Evolutionary conservation across 2,888 invertebrate species (phyloP), one percentile per base, ranked within the genome.

Genomic region (Tridacna crocea): DNA sequence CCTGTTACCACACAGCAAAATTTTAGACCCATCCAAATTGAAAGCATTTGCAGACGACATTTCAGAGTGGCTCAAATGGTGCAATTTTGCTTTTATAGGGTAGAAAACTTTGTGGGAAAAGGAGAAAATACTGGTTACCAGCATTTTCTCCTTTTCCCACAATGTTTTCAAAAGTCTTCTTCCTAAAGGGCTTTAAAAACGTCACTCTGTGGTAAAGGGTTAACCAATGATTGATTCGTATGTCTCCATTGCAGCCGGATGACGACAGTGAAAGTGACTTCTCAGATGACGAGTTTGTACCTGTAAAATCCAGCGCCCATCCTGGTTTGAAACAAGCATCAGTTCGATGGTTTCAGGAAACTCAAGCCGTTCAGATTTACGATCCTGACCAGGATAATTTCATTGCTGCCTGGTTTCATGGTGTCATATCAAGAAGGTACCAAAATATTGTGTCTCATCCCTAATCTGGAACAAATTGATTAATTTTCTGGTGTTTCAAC

Each of bases 351-450:
- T 94, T 94, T 88, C 90, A 90, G 79, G 90, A 91, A 70, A 93
- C 93, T 15, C 94, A 94, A 83, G 88, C 89, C 0, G 74, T 86
- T 17, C 90, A 91, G 75, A 88, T 92, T 10, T 85, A 88, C 55
- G 89, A 91, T 46, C 85, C 89, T 10, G 77, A 81, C 19, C 84
- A 84, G 10, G 87, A 89, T 24, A 88, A 87, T 72, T 93, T 91
- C 85, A 88, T 92, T 68, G 91, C 90, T 4, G 91, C 92, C 22
- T 94, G 94, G 94, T 94, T 94, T 77, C 94, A 94, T 88, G 94
- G 94, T 8, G 93, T 94, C 63, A 94, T 94, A 26, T 90, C 92
- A 11, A 88, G 94, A 85, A 92, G 90, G 94, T 94, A 89, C 65
- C n/a, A 61, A 2, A 36, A 36, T 36, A 8, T 36, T 36, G 2